A percentile compares a stretch with the other conserved stretches of the same genome.
Conservation (phyloP, 2,113 vertebrate species). For the Mesitornis unicolor region DNA sequence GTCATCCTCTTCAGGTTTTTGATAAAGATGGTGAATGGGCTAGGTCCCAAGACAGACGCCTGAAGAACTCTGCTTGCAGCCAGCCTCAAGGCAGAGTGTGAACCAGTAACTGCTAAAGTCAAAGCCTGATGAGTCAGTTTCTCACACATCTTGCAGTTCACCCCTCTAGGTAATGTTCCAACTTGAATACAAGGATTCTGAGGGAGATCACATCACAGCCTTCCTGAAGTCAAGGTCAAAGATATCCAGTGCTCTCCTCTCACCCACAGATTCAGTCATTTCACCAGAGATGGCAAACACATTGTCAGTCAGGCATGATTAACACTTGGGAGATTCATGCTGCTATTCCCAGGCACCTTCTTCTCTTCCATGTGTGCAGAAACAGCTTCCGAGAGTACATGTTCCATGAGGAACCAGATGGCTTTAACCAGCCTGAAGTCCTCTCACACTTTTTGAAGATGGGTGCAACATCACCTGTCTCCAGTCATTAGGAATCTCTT, state of each 20-base stretch:
- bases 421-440: background rate
- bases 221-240: background rate
- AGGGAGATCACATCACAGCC: background rate
- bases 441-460: background rate
- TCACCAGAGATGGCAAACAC: background rate
- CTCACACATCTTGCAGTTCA: background rate
- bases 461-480: background rate
- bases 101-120: background rate
- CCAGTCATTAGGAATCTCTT: background rate
- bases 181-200: background rate
- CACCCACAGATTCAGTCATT: background rate
- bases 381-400: background rate
- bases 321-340: background rate
- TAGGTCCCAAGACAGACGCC: background rate
- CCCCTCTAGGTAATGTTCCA: background rate
- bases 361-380: background rate
- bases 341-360: background rate
- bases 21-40: background rate
- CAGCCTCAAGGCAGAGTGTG: background rate
- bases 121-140: background rate
- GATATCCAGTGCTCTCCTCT: background rate
- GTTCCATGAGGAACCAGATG: background rate
- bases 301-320: background rate
- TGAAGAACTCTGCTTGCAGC: background rate
- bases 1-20: background rate